These are phyloP conservation scores for Scolopax bukidnonensis DNA, from an alignment of 2,797 vertebrate genomes.

Conservation along the genomic window DNA sequence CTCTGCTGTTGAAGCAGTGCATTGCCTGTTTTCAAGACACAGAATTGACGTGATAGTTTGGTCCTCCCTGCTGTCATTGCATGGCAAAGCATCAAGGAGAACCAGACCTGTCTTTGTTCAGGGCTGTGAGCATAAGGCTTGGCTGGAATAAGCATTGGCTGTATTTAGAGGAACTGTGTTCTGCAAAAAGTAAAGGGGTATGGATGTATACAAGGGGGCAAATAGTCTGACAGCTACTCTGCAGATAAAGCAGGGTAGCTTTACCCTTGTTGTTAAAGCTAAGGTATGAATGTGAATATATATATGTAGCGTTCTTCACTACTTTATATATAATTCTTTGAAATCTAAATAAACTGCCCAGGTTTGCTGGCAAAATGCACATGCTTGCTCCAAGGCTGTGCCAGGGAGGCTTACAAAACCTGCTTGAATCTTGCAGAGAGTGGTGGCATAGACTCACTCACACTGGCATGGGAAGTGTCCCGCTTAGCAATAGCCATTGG, in stretches of 20 bases:
- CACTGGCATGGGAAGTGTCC: background rate
- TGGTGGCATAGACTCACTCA: background rate
- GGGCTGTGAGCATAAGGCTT: background rate
- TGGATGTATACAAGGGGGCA: background rate
- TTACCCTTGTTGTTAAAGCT: background rate
- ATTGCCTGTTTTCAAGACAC: background rate
- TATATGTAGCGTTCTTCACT: background rate
- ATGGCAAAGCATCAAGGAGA: background rate
- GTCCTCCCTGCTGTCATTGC: background rate
- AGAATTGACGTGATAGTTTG: background rate
- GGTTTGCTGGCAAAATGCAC: background rate
- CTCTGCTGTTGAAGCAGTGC: background rate
- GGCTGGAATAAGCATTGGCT: rapidly evolving
- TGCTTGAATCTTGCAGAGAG: background rate
- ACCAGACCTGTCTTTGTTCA: background rate
- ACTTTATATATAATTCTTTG: background rate
- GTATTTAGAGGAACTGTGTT: background rate
- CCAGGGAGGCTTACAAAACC: background rate
- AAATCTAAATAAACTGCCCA: background rate
- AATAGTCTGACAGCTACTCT: background rate
- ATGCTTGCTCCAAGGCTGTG: background rate
- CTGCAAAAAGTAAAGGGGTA: background rate
- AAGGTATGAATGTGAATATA: rapidly evolving
- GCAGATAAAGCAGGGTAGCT: background rate
- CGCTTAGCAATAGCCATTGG: background rate